Base-by-base conservation (phyloP, 1,140 invertebrate genomes). In the Drosophila murphyi region DNA sequence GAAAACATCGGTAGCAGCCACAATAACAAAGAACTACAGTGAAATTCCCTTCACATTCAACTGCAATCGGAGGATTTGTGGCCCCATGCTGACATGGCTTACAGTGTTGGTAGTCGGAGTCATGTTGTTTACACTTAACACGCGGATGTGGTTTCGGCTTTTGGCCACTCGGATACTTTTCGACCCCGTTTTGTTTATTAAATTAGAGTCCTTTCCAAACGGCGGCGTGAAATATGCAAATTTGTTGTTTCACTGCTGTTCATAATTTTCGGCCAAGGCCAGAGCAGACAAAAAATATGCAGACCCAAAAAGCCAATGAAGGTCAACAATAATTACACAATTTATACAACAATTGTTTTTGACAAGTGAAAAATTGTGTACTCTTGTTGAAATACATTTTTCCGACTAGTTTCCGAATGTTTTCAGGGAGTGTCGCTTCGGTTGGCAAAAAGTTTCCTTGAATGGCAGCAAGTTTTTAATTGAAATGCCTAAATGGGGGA, bases 321-420 rank as follows among this genome's bases (percentile, higher is more conserved):
- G 82, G 82, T 87, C 82, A 87, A 73, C 77, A 71, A 74, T 82
- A 87, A 82, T 87, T 87, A 77, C 75, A 80, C 79, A 88, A 87
- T 87, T 87, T 79, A 76, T 81, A 88, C 75, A 82, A 87, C 83
- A 87, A 87, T 87, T 87, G 82, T 82, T 82, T 87, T 61, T 82
- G 82, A 87, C 82, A 87, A 87, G 64, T 68, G 68, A 67, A 78
- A 87, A 81, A 85, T 78, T 45, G 35, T 55, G 7, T 47, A 8
- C 51, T 70, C 37, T 34, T 68, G 59, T 68, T 68, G 29, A 56
- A 80, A 63, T 48, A 45, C 47, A 51, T 62, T 67, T 76, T 69
- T 54, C 34, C 39, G 29, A 41, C 50, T 70, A 70, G 47, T 61
- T 61, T 31, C 61, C 20, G 37, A 67, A 45, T 10, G 47, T 8